Percentiles rank a stretch among this genome's conserved stretches.
Evolutionary conservation across 2,888 invertebrate species (phyloP).

Genomic region (Hipparchia sbordonii): DNA sequence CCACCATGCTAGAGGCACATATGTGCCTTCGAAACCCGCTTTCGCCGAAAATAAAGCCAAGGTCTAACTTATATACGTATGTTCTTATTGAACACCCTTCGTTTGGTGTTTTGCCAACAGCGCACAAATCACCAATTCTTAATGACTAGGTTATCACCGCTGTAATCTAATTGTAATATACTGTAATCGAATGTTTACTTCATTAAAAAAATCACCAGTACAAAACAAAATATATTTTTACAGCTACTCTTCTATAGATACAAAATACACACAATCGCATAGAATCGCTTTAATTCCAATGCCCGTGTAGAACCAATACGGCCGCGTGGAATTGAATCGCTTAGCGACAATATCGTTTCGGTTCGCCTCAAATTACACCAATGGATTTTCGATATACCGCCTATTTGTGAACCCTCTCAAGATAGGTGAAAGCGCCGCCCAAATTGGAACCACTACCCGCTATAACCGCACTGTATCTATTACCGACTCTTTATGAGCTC

Average conservation of each 20-base stretch:
- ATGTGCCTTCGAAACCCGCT: too few species aligned
- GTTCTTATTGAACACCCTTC: too few species aligned
- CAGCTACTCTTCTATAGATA: too few species aligned
- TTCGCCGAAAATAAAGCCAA: too few species aligned
- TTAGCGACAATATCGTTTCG: conserved; percentile 72
- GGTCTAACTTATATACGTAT: too few species aligned
- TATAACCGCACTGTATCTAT: conserved; percentile 18
- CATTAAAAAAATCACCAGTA: too few species aligned
- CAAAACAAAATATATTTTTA: background rate
- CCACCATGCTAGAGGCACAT: too few species aligned
- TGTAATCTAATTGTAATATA: too few species aligned
- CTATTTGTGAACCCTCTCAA: conserved; percentile 65
- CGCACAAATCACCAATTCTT: too few species aligned
- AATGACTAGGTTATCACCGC: too few species aligned
- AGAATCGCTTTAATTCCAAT: conserved; percentile 25
- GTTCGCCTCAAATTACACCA: conserved; percentile 75
- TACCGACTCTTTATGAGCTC: conserved; percentile 16
- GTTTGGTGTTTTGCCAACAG: too few species aligned
- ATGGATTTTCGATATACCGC: conserved; percentile 75
- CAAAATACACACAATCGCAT: conserved; percentile 3
- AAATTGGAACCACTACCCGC: conserved; percentile 34
- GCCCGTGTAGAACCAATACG: conserved; percentile 60
- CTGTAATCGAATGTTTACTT: too few species aligned
- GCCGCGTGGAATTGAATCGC: conserved; percentile 72
- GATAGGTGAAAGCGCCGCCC: conserved; percentile 43